Evolutionary conservation across 2,113 vertebrate species (phyloP), one percentile per base, ranked within the genome.

Genomic region (Solenodon paradoxus): DNA sequence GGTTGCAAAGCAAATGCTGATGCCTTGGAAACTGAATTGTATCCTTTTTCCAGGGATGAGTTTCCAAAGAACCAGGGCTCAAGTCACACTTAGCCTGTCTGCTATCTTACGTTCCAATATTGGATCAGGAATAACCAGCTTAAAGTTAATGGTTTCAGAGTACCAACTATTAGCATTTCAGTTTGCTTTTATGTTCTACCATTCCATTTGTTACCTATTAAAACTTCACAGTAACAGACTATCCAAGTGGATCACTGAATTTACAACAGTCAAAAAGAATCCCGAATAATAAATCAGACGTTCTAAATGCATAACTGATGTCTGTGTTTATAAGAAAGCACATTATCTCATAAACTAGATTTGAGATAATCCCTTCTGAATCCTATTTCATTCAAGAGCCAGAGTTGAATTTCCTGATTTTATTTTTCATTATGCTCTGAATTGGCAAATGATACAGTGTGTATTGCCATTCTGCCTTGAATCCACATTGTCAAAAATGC

Each of bases 161-260:
- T 6, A 64, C 45, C 57, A 38, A 78, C 64, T 38, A 87, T 90
- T 88, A 75, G 55, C 91, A 79, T 61, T 86, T 77, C 38, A 64
- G 89, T 96, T 47, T 17, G 49, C 92, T 81, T 94, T 98, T 95
- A 94, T 95, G 86, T 55, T 83, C 85, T 59, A 38, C 45, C 78
- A 77, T 77, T 96, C 78, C 0, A 10, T 35, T 96, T 87, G 95
- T 95, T 96, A 97, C 59, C 97, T 95, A 96, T 97, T 97, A 98
- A 97, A 98, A 96, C 92, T 95, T 98, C 94, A 96, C 9, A 95
- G 96, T 80, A 96, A 96, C 93, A 92, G 89, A 89, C 74, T 90
- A 95, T 90, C 96, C 95, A 92, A 96, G 83, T 87, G 82, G 79
- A 96, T 97, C 94, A 87, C 92, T 95, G 96, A 97, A 96, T 90